Conservation (phyloP, 2,797 vertebrate genomes). For the Gadopsis marmoratus region DNA sequence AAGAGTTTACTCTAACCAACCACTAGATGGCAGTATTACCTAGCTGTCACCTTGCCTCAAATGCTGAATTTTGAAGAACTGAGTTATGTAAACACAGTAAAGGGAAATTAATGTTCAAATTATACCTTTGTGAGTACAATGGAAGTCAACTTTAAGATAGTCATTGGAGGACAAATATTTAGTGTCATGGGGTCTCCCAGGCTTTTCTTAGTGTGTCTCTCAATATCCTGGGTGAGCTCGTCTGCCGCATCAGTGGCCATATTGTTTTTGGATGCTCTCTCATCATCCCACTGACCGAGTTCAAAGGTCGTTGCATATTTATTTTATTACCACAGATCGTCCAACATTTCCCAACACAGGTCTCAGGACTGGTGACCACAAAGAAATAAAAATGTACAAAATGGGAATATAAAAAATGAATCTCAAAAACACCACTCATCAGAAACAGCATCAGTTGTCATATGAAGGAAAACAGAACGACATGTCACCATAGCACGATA, state of each 20-base stretch:
- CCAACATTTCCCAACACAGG: slow-evolving; percentile 82
- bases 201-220: not conserved
- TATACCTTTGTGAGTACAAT: not conserved
- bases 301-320: slow-evolving; percentile 81
- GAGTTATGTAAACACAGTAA: not conserved
- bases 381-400: slow-evolving; percentile 81
- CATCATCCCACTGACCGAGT: slow-evolving; percentile 34
- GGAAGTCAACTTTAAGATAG: not conserved
- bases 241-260: not conserved
- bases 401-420: slow-evolving; percentile 79
- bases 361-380: slow-evolving; percentile 80
- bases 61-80: not conserved
- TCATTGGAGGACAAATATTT: not conserved
- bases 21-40: slow-evolving; percentile 59
- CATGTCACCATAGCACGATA: slow-evolving; percentile 74
- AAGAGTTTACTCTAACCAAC: not conserved
- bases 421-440: slow-evolving; percentile 76
- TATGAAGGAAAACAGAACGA: slow-evolving; percentile 72
- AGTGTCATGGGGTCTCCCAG: not conserved
- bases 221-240: not conserved
- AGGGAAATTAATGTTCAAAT: not conserved
- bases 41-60: not conserved
- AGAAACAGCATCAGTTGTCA: slow-evolving; percentile 68
- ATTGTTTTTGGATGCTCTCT: not conserved
- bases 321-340: slow-evolving; percentile 86